Percentiles rank a stretch among this genome's conserved stretches.
phyloP scores from a whole-genome alignment of 2,113 vertebrate species.

The Cyphomyrus plagiostoma region DNA sequence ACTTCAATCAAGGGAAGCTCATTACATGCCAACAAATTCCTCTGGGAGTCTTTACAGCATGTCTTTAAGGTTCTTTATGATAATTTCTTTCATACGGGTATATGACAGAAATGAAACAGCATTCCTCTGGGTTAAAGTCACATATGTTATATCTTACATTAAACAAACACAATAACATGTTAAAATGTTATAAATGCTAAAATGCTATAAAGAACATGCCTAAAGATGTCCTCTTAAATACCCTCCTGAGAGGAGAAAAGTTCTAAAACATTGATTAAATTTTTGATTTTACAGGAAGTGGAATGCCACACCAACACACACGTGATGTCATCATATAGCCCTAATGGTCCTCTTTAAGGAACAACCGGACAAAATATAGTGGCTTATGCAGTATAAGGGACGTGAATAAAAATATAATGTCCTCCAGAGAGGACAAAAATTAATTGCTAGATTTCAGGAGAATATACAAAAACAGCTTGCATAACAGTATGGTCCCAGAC shows the following conservation, averaged over 20 bases:
- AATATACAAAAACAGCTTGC: background rate
- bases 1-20: background rate
- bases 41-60: background rate
- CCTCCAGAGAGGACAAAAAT: background rate
- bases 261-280: background rate
- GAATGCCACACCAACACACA: background rate
- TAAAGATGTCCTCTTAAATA: background rate
- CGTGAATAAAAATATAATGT: background rate
- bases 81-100: background rate
- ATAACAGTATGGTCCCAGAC: background rate
- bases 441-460: background rate
- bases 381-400: background rate
- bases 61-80: too few relatives aligned
- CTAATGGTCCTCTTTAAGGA: background rate
- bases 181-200: too few relatives aligned
- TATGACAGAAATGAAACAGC: background rate
- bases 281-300: background rate
- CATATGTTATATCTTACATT: background rate
- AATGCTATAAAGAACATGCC: background rate
- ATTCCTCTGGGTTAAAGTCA: background rate
- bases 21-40: background rate
- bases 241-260: too few relatives aligned
- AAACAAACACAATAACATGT: background rate
- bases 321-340: background rate
- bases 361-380: background rate